Conservation (phyloP, 2,888 invertebrate species). For the Scotopteryx bipunctaria region DNA sequence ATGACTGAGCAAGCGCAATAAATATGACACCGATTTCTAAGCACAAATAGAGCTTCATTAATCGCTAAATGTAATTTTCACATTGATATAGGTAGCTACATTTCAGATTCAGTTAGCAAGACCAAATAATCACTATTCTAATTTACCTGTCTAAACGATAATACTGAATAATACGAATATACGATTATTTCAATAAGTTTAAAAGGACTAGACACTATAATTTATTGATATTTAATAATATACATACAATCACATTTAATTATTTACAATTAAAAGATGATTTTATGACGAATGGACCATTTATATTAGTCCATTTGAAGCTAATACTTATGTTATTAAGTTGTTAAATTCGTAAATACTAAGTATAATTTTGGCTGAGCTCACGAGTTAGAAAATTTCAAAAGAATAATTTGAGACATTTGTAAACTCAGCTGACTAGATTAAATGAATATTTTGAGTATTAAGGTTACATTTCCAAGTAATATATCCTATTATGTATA, state of each 20-base stretch:
- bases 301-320: constrained; percentile 52
- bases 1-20: background rate
- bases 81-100: constrained; percentile 49
- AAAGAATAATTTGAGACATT: constrained; percentile 11
- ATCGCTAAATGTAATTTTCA: constrained; percentile 17
- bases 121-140: constrained; percentile 48
- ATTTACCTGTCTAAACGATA: constrained; percentile 37
- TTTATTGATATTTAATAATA: constrained; percentile 13
- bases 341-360: constrained; percentile 40
- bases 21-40: background rate
- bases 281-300: constrained; percentile 29
- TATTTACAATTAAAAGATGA: constrained; percentile 11
- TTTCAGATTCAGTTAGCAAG: constrained; percentile 68
- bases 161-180: constrained; percentile 47
- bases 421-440: constrained; percentile 29
- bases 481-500: no score
- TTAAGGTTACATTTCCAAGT: background rate
- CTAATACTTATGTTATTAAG: constrained; percentile 39
- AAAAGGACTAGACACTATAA: constrained; percentile 5
- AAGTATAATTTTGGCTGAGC: constrained; percentile 29
- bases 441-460: background rate
- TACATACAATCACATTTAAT: constrained; percentile 26
- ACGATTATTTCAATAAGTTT: constrained; percentile 36
- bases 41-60: constrained; percentile 17
- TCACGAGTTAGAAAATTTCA: constrained; percentile 13